Conservation (phyloP, 2,797 vertebrate species). For the Microcaecilia unicolor region DNA sequence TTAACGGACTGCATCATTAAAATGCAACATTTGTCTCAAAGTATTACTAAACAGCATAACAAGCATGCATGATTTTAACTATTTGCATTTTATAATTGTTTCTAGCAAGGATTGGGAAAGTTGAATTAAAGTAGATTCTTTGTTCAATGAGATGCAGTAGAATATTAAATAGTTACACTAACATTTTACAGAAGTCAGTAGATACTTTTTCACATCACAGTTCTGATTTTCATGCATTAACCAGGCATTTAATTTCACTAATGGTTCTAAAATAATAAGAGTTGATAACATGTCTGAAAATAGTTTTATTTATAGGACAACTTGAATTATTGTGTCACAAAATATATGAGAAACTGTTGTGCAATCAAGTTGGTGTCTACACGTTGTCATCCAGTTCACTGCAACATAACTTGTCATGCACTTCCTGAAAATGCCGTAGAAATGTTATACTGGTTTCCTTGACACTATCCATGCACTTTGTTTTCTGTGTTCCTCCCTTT, state of each 20-base stretch:
- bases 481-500: neutral
- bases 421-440: no score
- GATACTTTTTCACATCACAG: neutral
- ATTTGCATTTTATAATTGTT: slow-evolving; percentile 17
- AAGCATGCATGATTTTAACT: neutral
- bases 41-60: neutral
- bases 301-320: no score
- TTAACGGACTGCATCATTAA: neutral
- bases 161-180: slow-evolving; percentile 1
- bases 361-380: no score
- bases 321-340: no score
- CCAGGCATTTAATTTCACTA: no score
- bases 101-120: slow-evolving; percentile 5
- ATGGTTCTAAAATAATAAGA: no score
- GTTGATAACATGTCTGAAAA: no score
- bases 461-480: neutral
- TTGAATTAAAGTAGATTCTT: slow-evolving; percentile 8
- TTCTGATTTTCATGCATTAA: no score
- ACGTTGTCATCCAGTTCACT: no score
- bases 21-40: neutral
- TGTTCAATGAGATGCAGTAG: neutral
- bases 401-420: no score
- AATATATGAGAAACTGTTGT: no score
- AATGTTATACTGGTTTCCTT: no score
- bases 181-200: neutral